Evolutionary conservation across 92 coral and sea anemone species (phyloP).

Genomic region (Ricordea florida): DNA sequence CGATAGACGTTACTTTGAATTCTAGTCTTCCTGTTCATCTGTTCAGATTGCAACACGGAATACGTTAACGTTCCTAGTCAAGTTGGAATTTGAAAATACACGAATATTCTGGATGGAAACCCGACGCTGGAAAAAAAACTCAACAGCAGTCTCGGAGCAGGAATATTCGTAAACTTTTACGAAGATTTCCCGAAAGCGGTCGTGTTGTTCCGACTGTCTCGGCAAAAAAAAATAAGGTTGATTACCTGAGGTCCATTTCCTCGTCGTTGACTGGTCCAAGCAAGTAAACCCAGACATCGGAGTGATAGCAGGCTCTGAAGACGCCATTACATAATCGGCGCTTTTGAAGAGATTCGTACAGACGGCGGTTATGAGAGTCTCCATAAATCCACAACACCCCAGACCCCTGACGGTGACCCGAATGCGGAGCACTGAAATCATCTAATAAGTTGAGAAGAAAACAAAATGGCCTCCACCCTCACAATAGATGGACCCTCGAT

Average conservation of each 20-base stretch:
- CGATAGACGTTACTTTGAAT: too few species aligned
- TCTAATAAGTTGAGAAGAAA: too few species aligned
- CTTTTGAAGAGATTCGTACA: constrained; percentile 54
- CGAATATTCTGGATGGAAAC: too few species aligned
- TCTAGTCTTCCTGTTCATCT: neutral
- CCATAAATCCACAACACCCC: constrained; percentile 83
- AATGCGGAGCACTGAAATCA: constrained; percentile 3
- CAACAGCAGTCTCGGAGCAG: too few species aligned
- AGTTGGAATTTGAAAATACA: too few species aligned
- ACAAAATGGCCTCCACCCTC: neutral
- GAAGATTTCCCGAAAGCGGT: too few species aligned
- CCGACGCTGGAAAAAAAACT: too few species aligned
- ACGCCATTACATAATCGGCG: constrained; percentile 48
- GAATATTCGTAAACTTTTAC: too few species aligned
- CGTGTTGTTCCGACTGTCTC: too few species aligned
- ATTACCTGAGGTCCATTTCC: constrained; percentile 62
- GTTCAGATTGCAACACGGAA: neutral
- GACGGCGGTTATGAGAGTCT: constrained; percentile 67
- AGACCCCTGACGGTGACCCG: constrained; percentile 57
- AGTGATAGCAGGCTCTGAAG: constrained; percentile 66
- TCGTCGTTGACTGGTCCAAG: constrained; percentile 13
- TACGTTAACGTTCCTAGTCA: neutral
- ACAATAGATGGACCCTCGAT: too few species aligned
- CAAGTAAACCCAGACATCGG: constrained; percentile 72
- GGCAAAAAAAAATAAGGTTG: too few species aligned